phyloP scores from a whole-genome alignment of 1,140 invertebrate genomes.

The Neodiprion lecontei region DNA sequence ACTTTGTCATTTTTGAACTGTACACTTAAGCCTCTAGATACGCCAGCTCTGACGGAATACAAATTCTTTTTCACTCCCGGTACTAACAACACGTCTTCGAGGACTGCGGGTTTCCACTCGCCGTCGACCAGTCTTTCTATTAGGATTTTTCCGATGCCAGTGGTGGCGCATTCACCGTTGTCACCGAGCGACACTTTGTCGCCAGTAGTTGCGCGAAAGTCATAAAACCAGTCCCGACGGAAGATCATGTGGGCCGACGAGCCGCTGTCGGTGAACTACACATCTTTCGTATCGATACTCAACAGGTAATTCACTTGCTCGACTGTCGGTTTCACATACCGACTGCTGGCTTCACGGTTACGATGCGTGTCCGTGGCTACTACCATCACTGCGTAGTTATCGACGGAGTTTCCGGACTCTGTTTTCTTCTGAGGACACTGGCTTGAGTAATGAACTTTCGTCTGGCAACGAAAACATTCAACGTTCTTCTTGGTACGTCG shows the following conservation, averaged over 20 bases:
- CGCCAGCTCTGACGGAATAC: slow-evolving; percentile 26
- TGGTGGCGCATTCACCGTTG: slow-evolving; percentile 16
- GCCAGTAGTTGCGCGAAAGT: slow-evolving; percentile 8
- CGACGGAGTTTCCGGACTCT: background rate
- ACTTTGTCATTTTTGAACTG: slow-evolving; percentile 20
- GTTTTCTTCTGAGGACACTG: slow-evolving; percentile 11
- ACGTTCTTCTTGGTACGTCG: slow-evolving; percentile 15
- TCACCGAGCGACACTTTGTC: slow-evolving; percentile 6
- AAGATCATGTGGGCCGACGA: background rate
- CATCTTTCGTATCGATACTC: slow-evolving; percentile 11
- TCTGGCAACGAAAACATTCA: slow-evolving; percentile 14
- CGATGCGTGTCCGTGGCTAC: slow-evolving; percentile 9
- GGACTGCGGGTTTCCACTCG: slow-evolving; percentile 4
- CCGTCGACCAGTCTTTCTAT: slow-evolving; percentile 13
- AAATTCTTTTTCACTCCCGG: slow-evolving; percentile 24
- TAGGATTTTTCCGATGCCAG: slow-evolving; percentile 11
- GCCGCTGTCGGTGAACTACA: slow-evolving; percentile 6
- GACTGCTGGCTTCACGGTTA: background rate
- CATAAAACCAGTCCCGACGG: slow-evolving; percentile 3
- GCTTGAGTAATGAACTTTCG: slow-evolving; percentile 9
- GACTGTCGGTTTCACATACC: background rate
- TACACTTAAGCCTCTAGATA: slow-evolving; percentile 23
- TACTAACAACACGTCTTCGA: slow-evolving; percentile 25
- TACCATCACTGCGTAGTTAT: background rate
- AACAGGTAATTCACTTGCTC: background rate